Conservation (phyloP, 1,140 invertebrate genomes). For the Danaus plexippus region DNA sequence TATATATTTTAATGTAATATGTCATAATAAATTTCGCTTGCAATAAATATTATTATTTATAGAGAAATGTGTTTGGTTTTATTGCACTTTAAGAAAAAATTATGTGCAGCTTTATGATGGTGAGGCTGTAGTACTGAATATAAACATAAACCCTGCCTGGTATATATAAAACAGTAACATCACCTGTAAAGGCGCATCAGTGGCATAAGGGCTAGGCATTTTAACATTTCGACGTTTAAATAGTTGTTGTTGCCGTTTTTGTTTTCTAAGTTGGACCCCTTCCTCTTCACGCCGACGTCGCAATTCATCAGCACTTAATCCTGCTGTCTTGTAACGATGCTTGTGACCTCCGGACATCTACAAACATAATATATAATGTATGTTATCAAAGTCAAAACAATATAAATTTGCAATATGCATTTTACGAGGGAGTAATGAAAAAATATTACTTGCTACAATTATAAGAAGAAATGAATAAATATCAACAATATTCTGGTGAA, state of each 20-base stretch:
- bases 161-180: conserved; percentile 7
- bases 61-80: too few species aligned
- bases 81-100: too few species aligned
- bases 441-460: background rate
- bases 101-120: too few species aligned
- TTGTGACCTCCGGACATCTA: conserved; percentile 89
- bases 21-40: background rate
- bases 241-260: conserved; percentile 93
- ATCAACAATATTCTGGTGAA: background rate
- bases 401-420: background rate
- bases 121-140: background rate
- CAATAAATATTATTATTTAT: too few species aligned
- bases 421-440: background rate
- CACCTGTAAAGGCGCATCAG: conserved; percentile 50
- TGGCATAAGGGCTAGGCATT: conserved; percentile 56
- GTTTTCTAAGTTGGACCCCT: conserved; percentile 95
- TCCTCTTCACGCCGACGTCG: conserved; percentile 94
- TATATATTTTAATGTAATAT: background rate
- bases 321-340: conserved; percentile 95
- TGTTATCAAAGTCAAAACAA: background rate
- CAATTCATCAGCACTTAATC: conserved; percentile 92
- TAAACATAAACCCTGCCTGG: background rate
- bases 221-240: conserved; percentile 94
- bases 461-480: conserved; percentile 1
- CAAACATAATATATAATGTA: too few species aligned